phyloP scores from a whole-genome alignment of 1,140 invertebrate species.

The Apocrypta bakeri region DNA sequence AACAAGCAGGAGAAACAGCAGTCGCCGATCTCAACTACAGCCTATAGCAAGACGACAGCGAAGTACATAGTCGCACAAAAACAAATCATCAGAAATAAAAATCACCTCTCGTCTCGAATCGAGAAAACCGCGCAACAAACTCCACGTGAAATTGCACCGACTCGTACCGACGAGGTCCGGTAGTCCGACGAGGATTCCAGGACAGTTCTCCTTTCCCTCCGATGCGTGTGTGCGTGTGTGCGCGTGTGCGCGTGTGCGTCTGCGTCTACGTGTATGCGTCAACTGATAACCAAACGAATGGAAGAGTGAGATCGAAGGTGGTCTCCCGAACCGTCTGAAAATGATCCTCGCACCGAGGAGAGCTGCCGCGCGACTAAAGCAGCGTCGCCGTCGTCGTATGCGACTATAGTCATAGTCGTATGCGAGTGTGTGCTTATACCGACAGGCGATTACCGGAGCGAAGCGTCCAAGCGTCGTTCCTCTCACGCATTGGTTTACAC shows the following conservation, averaged over 20 bases:
- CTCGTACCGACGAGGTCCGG: too few species aligned
- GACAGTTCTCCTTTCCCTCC: not conserved
- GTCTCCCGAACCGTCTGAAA: slow-evolving; percentile 58
- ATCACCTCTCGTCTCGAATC: not conserved
- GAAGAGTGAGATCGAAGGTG: slow-evolving; percentile 12
- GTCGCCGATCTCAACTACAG: too few species aligned
- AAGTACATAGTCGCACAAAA: not conserved
- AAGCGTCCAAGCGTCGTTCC: too few species aligned
- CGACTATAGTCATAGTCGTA: too few species aligned
- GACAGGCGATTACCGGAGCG: not conserved
- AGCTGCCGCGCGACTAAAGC: not conserved
- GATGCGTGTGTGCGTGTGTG: not conserved
- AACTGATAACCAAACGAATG: not conserved
- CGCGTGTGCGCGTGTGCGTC: not conserved
- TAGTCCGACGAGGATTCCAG: not conserved
- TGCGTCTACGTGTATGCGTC: not conserved
- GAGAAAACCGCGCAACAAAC: not conserved
- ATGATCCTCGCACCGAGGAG: slow-evolving; percentile 59
- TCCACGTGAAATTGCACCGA: not conserved
- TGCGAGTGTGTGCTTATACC: not conserved
- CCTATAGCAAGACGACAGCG: too few species aligned
- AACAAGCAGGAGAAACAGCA: too few species aligned
- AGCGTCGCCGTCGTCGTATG: not conserved
- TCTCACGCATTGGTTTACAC: too few species aligned
- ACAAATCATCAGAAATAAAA: not conserved